Evolutionary conservation across 2,888 invertebrate genomes (phyloP).

Genomic region (Orchestes rusci): DNA sequence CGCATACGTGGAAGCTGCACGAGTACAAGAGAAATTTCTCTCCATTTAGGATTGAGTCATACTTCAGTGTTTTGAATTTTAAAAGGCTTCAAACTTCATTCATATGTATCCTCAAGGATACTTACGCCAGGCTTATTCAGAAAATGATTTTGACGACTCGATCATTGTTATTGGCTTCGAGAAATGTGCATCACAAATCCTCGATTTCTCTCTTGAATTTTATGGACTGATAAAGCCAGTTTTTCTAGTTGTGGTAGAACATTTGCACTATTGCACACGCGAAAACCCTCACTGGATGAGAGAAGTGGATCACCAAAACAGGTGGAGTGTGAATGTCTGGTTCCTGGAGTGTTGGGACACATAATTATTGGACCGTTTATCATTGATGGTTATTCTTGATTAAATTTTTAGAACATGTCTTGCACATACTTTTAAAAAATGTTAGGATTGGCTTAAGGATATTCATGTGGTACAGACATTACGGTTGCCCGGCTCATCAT

Average conservation of each 20-base stretch:
- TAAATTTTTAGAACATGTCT: conserved; percentile 1
- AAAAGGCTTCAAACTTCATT: conserved; percentile 7
- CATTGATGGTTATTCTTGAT: background rate
- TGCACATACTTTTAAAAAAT: conserved; percentile 4
- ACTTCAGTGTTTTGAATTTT: conserved; percentile 3
- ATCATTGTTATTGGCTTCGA: conserved; percentile 7
- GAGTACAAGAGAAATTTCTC: background rate
- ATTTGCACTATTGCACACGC: conserved; percentile 6
- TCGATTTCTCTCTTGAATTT: conserved; percentile 3
- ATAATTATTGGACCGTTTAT: conserved; percentile 7
- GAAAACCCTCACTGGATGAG: conserved; percentile 6
- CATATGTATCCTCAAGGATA: too few relatives aligned
- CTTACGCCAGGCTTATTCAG: conserved; percentile 5
- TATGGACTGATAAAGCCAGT: too few relatives aligned
- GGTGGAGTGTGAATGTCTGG: conserved; percentile 12
- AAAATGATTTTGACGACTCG: conserved; percentile 7
- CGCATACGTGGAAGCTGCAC: conserved; percentile 3
- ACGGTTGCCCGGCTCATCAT: conserved; percentile 26
- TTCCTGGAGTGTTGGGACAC: background rate
- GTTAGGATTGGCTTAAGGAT: conserved; percentile 4
- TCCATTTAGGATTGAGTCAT: background rate
- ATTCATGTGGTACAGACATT: conserved; percentile 26
- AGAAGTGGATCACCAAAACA: conserved; percentile 11
- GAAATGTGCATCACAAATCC: conserved; percentile 9
- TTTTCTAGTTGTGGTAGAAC: conserved; percentile 1